Percentiles rank a stretch among this genome's conserved stretches.
Conservation (phyloP, 2,113 vertebrate species). For the Coryphaenoides rupestris region DNA sequence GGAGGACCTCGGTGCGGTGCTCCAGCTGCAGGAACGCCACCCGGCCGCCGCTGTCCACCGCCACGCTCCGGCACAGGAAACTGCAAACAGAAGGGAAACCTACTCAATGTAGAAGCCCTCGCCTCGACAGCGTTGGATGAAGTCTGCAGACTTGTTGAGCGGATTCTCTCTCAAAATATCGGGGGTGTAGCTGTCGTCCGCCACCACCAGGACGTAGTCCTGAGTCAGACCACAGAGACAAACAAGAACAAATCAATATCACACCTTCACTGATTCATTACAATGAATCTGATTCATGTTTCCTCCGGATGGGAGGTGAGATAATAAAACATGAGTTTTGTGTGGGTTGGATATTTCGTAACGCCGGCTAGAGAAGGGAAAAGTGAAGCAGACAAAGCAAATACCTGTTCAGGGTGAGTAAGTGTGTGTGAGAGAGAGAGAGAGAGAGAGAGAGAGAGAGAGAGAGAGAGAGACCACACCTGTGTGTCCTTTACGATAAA, state of each 20-base stretch:
- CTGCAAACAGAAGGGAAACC: slow-evolving; percentile 66
- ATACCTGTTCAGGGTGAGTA: slow-evolving; percentile 17
- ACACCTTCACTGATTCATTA: slow-evolving; percentile 6
- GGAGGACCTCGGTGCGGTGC: slow-evolving; percentile 68
- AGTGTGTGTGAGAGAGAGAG: too few species aligned
- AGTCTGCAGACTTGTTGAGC: slow-evolving; percentile 83
- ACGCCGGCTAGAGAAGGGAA: slow-evolving; percentile 7
- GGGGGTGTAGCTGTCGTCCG: slow-evolving; percentile 76
- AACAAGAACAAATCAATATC: neutral
- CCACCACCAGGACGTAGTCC: slow-evolving; percentile 84
- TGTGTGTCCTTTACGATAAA: too few species aligned
- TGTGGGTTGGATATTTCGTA: too few species aligned
- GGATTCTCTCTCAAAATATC: slow-evolving; percentile 78
- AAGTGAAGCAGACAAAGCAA: slow-evolving; percentile 5
- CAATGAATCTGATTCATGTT: neutral
- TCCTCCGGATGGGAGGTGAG: neutral
- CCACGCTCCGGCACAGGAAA: slow-evolving; percentile 84
- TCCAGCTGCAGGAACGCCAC: slow-evolving; percentile 73
- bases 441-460: too few species aligned
- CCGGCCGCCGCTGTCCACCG: slow-evolving; percentile 72
- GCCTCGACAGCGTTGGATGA: slow-evolving; percentile 82
- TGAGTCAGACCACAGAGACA: slow-evolving; percentile 55
- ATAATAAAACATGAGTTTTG: neutral
- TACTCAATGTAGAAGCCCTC: slow-evolving; percentile 87
- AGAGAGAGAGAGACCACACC: too few species aligned